Percentiles rank a stretch among this genome's conserved stretches.
These are phyloP conservation scores for Agapornis roseicollis DNA, from an alignment of 2,113 vertebrate genomes.

Conservation along the genomic window DNA sequence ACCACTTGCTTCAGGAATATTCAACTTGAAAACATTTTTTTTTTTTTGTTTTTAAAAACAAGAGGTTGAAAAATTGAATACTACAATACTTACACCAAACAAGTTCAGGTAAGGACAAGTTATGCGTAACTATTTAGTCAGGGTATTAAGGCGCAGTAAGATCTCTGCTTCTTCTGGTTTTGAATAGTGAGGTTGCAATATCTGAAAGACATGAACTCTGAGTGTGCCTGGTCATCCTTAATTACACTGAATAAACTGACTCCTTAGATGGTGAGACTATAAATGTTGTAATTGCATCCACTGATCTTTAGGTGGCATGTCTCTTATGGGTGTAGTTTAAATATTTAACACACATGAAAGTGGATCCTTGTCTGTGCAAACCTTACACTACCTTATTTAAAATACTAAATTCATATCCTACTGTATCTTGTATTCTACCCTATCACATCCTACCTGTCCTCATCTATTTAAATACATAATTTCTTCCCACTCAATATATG, in stretches of 20 bases:
- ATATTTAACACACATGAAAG: not conserved
- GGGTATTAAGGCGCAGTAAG: not conserved
- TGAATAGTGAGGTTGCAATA: not conserved
- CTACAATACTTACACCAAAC: not conserved
- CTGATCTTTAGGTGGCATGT: not conserved
- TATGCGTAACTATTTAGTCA: not conserved
- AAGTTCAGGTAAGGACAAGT: not conserved
- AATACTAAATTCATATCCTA: not conserved
- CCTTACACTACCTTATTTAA: not conserved
- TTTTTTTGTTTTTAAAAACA: accelerated
- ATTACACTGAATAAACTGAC: not conserved
- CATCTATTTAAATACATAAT: not conserved
- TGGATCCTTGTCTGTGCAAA: not conserved
- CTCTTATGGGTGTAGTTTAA: not conserved
- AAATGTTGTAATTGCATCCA: not conserved
- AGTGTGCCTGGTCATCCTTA: not conserved
- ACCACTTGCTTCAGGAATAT: not conserved
- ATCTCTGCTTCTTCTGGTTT: not conserved
- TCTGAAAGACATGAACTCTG: not conserved
- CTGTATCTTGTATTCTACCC: not conserved
- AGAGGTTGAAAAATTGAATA: not conserved
- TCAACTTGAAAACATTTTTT: not conserved
- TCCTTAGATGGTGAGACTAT: not conserved
- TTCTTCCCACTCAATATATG: not conserved
- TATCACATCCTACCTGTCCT: not conserved